phyloP scores from a whole-genome alignment of 1,140 invertebrate species.

The Heliconius nattereri region DNA sequence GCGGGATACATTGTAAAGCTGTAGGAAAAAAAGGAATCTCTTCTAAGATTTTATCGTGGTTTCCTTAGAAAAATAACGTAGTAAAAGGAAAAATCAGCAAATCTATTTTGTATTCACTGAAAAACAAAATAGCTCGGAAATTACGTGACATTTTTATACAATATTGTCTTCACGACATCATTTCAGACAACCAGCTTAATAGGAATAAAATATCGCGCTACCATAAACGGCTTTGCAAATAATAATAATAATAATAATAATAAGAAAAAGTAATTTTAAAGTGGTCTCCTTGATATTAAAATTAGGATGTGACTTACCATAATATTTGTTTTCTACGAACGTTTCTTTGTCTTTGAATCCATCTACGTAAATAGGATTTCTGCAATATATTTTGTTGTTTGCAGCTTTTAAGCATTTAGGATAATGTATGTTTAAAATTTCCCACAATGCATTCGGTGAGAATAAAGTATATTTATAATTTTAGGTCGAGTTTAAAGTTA shows the following conservation, averaged over 20 bases:
- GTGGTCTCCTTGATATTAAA: background rate
- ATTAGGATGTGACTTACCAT: background rate
- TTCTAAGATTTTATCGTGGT: background rate
- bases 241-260: background rate
- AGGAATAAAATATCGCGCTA: background rate
- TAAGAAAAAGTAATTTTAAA: background rate
- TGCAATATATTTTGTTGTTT: too few species aligned
- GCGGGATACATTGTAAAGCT: too few species aligned
- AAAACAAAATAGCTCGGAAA: background rate
- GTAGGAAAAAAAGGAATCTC: background rate
- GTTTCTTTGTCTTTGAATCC: background rate
- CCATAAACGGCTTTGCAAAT: background rate
- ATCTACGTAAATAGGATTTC: background rate
- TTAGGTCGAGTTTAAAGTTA: background rate
- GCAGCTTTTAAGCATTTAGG: too few species aligned
- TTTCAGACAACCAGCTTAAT: background rate
- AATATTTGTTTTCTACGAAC: background rate
- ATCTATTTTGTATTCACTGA: background rate
- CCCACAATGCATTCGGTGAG: too few species aligned
- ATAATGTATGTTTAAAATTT: too few species aligned
- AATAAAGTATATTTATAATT: background rate
- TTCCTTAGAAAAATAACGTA: background rate
- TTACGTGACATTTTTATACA: constrained; percentile 3
- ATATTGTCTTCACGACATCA: background rate
- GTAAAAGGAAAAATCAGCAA: background rate